These are phyloP conservation scores for Callocephalon fimbriatum DNA, from an alignment of 2,113 vertebrate genomes.

Conservation along the genomic window DNA sequence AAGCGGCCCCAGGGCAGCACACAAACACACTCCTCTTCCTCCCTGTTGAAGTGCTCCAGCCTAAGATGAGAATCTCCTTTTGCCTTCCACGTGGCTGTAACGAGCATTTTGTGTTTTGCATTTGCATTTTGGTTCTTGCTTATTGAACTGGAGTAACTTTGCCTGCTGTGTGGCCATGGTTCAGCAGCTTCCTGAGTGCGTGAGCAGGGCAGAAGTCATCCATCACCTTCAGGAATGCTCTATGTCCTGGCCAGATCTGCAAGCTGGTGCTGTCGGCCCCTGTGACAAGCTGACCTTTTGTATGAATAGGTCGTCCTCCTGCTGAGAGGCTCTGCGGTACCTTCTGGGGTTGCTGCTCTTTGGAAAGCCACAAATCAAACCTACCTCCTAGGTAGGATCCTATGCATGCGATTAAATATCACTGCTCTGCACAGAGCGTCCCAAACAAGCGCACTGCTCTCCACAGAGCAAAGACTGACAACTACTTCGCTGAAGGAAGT, in stretches of 20 bases:
- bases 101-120: not conserved
- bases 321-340: not conserved
- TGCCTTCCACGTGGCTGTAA: not conserved
- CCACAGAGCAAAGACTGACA: not conserved
- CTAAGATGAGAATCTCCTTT: not conserved
- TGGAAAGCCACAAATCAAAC: slow-evolving; percentile 13
- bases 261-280: not conserved
- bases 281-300: slow-evolving; percentile 41
- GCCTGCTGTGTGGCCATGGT: slow-evolving; percentile 36
- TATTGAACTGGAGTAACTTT: slow-evolving; percentile 31
- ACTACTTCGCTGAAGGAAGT: not conserved
- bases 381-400: not conserved
- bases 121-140: slow-evolving; percentile 33
- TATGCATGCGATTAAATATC: rapidly evolving
- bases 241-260: not conserved
- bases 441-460: not conserved
- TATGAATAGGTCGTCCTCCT: slow-evolving; percentile 17
- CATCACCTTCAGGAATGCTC: not conserved
- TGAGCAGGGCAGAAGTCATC: slow-evolving; percentile 32
- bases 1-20: not conserved
- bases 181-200: not conserved
- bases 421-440: not conserved
- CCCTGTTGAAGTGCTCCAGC: not conserved
- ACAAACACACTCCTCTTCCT: not conserved
- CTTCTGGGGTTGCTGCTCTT: slow-evolving; percentile 41